Percentiles rank a stretch among this genome's conserved stretches.
Conservation (phyloP, 1,140 invertebrate species). For the Drosophila quadrilineata region DNA sequence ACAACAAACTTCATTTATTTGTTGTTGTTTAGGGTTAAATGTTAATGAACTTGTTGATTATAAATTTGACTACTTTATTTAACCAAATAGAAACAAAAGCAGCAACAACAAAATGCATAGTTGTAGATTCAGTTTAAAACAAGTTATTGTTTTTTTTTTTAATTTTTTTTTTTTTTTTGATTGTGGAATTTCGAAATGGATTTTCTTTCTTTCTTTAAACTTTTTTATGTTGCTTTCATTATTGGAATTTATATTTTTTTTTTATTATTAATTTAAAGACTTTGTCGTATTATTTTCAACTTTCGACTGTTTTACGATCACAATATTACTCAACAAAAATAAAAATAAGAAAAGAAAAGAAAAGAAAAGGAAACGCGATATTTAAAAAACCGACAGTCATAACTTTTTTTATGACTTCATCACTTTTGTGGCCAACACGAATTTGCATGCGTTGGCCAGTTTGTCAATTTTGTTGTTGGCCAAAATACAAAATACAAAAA, state of each 20-base stretch:
- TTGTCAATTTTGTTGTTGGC: conserved; percentile 38
- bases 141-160: conserved; percentile 40
- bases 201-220: too few species aligned
- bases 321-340: conserved; percentile 17
- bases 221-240: too few species aligned
- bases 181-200: conserved; percentile 12
- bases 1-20: too few species aligned
- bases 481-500: neutral
- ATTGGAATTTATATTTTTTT: too few species aligned
- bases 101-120: neutral
- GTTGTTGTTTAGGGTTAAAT: conserved; percentile 66
- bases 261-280: conserved; percentile 14
- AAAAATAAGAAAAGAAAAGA: conserved; percentile 13
- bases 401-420: conserved; percentile 77
- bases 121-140: conserved; percentile 24
- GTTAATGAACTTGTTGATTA: conserved; percentile 79
- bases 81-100: conserved; percentile 17
- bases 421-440: conserved; percentile 31
- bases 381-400: conserved; percentile 44
- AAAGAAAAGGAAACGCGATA: neutral
- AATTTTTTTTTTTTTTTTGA: neutral
- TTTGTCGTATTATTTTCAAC: conserved; percentile 27
- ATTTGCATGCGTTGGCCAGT: conserved; percentile 51
- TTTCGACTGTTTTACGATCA: conserved; percentile 19
- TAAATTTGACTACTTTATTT: conserved; percentile 79